Conservation (phyloP, 2,888 invertebrate genomes). For the Mesodorylaimus sp. region DNA sequence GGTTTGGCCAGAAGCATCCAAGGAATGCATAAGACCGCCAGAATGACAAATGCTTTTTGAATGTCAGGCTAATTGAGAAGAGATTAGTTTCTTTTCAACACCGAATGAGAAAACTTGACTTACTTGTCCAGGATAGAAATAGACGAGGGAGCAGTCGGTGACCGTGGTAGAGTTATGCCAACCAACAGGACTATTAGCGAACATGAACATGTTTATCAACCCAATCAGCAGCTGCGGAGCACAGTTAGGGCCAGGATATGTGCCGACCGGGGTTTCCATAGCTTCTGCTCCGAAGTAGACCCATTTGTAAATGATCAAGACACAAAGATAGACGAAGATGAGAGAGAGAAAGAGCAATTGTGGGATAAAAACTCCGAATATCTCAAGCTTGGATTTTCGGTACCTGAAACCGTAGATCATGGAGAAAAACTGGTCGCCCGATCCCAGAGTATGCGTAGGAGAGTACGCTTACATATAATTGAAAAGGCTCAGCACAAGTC, state of each 20-base stretch:
- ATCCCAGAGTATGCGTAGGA: too few species aligned
- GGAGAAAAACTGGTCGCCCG: too few species aligned
- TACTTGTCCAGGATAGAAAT: conserved; percentile 1
- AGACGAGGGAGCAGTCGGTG: neutral
- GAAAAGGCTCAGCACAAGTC: conserved; percentile 52
- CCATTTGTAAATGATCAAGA: conserved; percentile 93
- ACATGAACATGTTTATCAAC: conserved; percentile 31
- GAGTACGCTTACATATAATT: conserved; percentile 31
- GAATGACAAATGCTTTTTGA: conserved; percentile 60
- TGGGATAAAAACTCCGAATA: conserved; percentile 81
- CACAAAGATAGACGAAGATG: conserved; percentile 82
- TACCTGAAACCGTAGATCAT: conserved; percentile 34
- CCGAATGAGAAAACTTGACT: too few species aligned
- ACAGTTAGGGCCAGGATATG: conserved; percentile 25
- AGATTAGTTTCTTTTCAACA: too few species aligned
- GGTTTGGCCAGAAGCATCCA: conserved; percentile 28
- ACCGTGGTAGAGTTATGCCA: neutral
- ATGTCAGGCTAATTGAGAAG: neutral
- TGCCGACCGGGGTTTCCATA: conserved; percentile 17
- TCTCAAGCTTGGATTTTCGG: conserved; percentile 47
- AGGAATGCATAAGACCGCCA: conserved; percentile 32
- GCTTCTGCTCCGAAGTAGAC: conserved; percentile 25
- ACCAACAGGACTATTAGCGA: conserved; percentile 16
- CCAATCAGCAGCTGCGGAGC: conserved; percentile 28
- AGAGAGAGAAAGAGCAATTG: conserved; percentile 71